These are phyloP conservation scores for Macrotis lagotis DNA, from an alignment of 2,113 vertebrate genomes.

Conservation along the genomic window DNA sequence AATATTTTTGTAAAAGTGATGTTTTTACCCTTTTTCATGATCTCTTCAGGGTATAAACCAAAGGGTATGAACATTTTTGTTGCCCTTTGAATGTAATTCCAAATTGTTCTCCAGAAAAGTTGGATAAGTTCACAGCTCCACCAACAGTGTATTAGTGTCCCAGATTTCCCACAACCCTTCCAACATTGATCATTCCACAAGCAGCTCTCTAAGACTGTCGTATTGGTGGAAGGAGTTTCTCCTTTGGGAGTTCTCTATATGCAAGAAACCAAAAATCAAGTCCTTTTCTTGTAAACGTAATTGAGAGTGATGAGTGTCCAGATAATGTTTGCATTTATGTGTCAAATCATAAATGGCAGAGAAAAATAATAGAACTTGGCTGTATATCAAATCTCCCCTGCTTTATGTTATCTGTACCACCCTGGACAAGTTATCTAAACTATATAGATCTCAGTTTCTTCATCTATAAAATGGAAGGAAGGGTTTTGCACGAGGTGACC, in stretches of 20 bases:
- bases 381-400: neutral
- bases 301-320: neutral
- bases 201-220: neutral
- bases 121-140: too few species aligned
- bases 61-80: too few species aligned
- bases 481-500: neutral
- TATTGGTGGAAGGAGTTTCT: neutral
- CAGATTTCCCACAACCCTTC: too few species aligned
- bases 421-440: neutral
- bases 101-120: too few species aligned
- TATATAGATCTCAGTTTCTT: neutral
- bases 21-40: too few species aligned
- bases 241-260: neutral
- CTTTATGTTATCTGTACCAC: neutral
- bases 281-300: neutral
- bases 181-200: too few species aligned
- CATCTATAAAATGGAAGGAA: neutral
- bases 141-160: too few species aligned
- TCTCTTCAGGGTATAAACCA: too few species aligned
- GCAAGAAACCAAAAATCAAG: neutral
- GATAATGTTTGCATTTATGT: neutral
- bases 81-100: too few species aligned
- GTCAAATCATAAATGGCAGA: conserved; percentile 28
- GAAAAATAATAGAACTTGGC: neutral
- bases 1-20: too few species aligned